phyloP scores from a whole-genome alignment of 2,797 vertebrate genomes.

The Chaetophractus vellerosus region DNA sequence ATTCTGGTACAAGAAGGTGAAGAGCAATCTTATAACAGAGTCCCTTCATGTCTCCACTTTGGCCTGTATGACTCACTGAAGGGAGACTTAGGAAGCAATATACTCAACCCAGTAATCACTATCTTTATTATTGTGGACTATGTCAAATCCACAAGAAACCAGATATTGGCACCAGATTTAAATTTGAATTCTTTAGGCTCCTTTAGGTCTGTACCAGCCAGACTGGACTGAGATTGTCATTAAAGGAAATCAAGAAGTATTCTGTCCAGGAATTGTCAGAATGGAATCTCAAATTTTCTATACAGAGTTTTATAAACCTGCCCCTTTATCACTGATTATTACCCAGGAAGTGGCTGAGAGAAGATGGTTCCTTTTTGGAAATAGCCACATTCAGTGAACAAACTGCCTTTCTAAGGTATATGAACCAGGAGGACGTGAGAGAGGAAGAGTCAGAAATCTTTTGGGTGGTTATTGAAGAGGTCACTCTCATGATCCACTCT shows the following conservation, averaged over 20 bases:
- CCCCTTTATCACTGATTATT: background rate
- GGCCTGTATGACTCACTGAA: background rate
- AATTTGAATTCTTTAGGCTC: background rate
- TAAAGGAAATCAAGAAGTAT: background rate
- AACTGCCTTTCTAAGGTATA: background rate
- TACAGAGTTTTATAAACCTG: background rate
- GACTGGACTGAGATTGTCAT: background rate
- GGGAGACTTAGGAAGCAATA: background rate
- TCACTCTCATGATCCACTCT: too few species aligned
- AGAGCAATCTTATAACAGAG: background rate
- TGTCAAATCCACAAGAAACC: background rate
- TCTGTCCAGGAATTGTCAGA: background rate
- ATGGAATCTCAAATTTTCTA: constrained; percentile 8
- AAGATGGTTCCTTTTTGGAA: background rate
- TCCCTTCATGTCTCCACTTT: background rate
- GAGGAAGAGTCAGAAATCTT: background rate
- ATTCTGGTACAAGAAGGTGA: background rate
- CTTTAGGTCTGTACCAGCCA: background rate
- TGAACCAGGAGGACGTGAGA: background rate
- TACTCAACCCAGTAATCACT: background rate
- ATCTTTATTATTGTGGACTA: background rate
- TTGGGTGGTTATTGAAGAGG: too few species aligned
- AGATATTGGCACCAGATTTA: background rate
- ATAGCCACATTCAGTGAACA: background rate
- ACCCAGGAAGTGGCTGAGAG: background rate